phyloP scores from a whole-genome alignment of 2,888 invertebrate genomes.

The Asteroscopus sphinx region DNA sequence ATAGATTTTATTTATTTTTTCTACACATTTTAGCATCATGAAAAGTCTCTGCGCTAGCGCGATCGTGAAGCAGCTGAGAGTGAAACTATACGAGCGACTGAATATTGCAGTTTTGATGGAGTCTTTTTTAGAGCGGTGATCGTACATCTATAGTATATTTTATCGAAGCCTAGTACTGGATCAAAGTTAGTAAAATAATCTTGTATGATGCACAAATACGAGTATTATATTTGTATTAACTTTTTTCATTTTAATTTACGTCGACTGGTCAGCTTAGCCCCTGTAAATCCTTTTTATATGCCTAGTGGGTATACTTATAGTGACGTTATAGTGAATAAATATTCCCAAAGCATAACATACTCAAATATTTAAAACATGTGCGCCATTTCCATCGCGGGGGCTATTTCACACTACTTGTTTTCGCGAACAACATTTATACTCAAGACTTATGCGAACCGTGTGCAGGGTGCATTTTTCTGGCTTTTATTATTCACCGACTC shows the following conservation, averaged over 20 bases:
- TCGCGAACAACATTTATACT: conserved; percentile 80
- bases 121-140: no score
- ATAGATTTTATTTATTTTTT: no score
- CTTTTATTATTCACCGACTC: conserved; percentile 66
- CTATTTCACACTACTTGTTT: conserved; percentile 78
- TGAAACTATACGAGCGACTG: no score
- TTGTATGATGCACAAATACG: no score
- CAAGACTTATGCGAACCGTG: conserved; percentile 67
- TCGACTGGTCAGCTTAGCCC: conserved; percentile 30
- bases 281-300: conserved; percentile 43
- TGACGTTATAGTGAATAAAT: conserved; percentile 50
- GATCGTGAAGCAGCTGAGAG: no score
- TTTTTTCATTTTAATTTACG: conserved; percentile 2
- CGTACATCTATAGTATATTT: no score
- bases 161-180: no score
- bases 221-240: background rate
- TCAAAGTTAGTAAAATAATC: no score
- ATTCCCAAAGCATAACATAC: conserved; percentile 60
- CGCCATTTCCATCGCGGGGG: conserved; percentile 55
- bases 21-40: no score
- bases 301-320: conserved; percentile 48
- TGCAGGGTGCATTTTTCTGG: conserved; percentile 80
- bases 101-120: no score
- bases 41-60: no score
- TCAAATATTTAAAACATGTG: conserved; percentile 74